Percentiles rank a stretch among this genome's conserved stretches.
Conservation (phyloP, 30 jellyfish, hydroid and myxozoan genomes). For the Aurelia coerulea region DNA sequence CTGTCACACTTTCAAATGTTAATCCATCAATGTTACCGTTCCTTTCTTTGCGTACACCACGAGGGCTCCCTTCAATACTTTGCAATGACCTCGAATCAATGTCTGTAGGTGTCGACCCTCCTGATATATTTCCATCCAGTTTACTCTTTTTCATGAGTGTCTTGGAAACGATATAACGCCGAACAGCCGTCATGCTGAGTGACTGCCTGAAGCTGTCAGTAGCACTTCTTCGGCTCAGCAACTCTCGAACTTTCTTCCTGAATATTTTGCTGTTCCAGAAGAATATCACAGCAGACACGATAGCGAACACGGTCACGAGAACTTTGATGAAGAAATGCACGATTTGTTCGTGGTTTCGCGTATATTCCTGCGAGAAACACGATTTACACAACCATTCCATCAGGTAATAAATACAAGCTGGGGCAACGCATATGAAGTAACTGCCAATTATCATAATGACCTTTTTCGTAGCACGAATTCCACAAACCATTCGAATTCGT, state of each 20-base stretch:
- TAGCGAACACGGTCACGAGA: slow-evolving; percentile 68
- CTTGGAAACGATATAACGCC: background rate
- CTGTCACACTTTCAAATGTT: too few relatives aligned
- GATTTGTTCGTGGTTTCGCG: slow-evolving; percentile 50
- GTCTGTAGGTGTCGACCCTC: too few relatives aligned
- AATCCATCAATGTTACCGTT: too few relatives aligned
- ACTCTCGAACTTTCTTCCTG: slow-evolving; percentile 46
- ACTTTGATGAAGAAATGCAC: slow-evolving; percentile 67
- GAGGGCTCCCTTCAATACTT: too few relatives aligned
- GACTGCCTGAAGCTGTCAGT: background rate
- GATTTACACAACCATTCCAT: slow-evolving; percentile 71
- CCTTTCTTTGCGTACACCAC: too few relatives aligned
- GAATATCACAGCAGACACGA: slow-evolving; percentile 76
- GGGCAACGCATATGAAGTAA: slow-evolving; percentile 75
- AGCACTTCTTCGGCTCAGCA: slow-evolving; percentile 19
- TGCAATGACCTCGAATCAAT: too few relatives aligned
- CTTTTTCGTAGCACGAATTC: slow-evolving; percentile 81
- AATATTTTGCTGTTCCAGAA: slow-evolving; percentile 79
- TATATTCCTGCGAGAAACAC: slow-evolving; percentile 52
- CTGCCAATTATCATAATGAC: slow-evolving; percentile 75
- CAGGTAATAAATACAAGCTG: slow-evolving; percentile 74
- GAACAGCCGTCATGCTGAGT: background rate
- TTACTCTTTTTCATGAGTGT: too few relatives aligned
- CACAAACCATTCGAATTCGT: slow-evolving; percentile 26
- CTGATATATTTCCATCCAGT: too few relatives aligned